These are phyloP conservation scores for Artibeus jamaicensis DNA, from an alignment of 2,797 vertebrate species.

Conservation along the genomic window DNA sequence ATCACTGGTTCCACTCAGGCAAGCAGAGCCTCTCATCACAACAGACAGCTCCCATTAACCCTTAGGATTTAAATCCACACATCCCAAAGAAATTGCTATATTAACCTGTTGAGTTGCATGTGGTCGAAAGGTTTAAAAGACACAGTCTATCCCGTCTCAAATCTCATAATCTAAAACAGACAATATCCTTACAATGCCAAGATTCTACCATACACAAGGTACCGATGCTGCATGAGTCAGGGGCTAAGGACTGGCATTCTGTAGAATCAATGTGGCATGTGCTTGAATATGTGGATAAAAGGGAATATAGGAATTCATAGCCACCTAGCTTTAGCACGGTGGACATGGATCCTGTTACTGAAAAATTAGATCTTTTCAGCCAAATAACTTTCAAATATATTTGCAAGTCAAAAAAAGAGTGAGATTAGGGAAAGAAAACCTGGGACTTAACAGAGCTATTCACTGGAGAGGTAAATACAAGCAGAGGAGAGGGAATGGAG, in stretches of 20 bases:
- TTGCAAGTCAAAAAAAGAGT: not conserved
- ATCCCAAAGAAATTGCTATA: not conserved
- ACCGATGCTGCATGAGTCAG: not conserved
- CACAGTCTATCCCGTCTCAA: not conserved
- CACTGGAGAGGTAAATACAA: not conserved
- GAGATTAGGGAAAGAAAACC: not conserved
- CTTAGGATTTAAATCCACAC: not conserved
- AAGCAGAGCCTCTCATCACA: not conserved
- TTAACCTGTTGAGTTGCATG: not conserved
- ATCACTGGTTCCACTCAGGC: not conserved
- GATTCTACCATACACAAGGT: not conserved
- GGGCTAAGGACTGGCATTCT: not conserved
- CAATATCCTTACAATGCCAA: not conserved
- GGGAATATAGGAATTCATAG: not conserved
- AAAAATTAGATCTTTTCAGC: not conserved
- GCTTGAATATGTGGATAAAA: not conserved
- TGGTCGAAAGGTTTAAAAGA: not conserved
- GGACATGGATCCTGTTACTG: not conserved
- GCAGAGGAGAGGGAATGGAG: not conserved
- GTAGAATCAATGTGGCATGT: not conserved
- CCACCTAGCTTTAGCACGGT: not conserved
- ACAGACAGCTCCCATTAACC: rapidly evolving
- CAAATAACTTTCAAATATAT: not conserved
- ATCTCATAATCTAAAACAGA: not conserved
- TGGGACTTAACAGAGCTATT: not conserved